Base-by-base conservation (phyloP, 2,888 invertebrate species). In the Liodrosophila aerea region DNA sequence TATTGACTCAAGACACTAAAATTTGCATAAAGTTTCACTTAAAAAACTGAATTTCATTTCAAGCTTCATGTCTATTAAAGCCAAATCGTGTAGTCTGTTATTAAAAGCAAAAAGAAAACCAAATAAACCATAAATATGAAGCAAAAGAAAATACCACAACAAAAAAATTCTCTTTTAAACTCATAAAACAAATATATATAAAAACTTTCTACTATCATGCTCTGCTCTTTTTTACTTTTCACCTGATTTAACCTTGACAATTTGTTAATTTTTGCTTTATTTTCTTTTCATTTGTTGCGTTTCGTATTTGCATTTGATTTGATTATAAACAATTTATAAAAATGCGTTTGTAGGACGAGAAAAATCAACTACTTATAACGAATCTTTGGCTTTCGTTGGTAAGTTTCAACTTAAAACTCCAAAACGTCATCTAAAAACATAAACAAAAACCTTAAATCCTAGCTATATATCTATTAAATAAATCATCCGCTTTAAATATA, bases 381-480 rank as follows among this genome's bases (percentile, higher is more conserved):
- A 96, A 96, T 94, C 95, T 96, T 93, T 96, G 96, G 96, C 95
- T 96, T 93, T 95, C 95, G 93, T 94, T 96, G 95, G 96, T 95
- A 94, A 96, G 95, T 95, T 88, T 78, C 57, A 82, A 91, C 83
- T 90, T 88, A 91, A 88, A 92, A 22, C 22, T 72, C 63, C 53
- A 65, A 73, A 70, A 52, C n/a, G 56, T 54, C 50, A 73, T 60
- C 11, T 72, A 66, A 66, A 62, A 29, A 45, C 58, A 22, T 22
- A 22, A 22, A 22, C 22, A 22, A 52, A 78, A 62, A 68, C 57
- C 45, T 36, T 46, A 68, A 65, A 74, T 77, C 61, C 57, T 85
- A 72, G 54, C 65, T 75, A 63, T 68, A 61, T 60, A 51, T 34
- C 8, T 29, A 45, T 61, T 73, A 82, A 87, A 80, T 71, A 75